phyloP scores from a whole-genome alignment of 2,797 vertebrate species.

The Siniperca undulata region DNA sequence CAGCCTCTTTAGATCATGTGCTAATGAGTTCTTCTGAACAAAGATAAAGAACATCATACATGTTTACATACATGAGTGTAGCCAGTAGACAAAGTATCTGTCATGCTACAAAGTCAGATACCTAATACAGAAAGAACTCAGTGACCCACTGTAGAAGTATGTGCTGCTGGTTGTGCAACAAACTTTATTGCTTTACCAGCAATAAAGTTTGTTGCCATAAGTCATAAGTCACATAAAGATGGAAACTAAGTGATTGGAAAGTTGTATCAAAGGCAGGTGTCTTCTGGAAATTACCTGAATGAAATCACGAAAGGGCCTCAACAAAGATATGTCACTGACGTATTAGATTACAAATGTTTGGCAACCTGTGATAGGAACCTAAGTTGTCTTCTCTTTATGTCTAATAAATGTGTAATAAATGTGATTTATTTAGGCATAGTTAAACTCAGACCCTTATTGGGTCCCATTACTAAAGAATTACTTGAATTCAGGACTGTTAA shows the following conservation, averaged over 20 bases:
- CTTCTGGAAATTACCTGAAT: background rate
- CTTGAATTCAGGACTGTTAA: background rate
- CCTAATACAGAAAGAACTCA: constrained; percentile 16
- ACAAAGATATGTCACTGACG: background rate
- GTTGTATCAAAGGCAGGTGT: background rate
- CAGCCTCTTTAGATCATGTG: constrained; percentile 1
- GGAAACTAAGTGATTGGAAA: background rate
- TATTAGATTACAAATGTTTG: too few species aligned
- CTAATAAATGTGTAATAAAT: background rate
- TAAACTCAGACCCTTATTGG: background rate
- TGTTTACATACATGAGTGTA: constrained; percentile 1
- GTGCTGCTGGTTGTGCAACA: too few species aligned
- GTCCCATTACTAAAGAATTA: background rate
- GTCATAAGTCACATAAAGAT: background rate
- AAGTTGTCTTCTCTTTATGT: background rate
- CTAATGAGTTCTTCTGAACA: background rate
- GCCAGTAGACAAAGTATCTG: background rate
- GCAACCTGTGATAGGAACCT: too few species aligned
- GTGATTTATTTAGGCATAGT: background rate
- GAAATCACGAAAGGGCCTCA: background rate
- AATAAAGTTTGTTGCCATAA: too few species aligned
- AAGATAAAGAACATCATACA: background rate
- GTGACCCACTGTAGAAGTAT: background rate
- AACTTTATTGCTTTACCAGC: too few species aligned
- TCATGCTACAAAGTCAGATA: constrained; percentile 11